Percentiles rank a stretch among this genome's conserved stretches.
Evolutionary conservation across 2,888 invertebrate species (phyloP).

Genomic region (Hypolimnas misippus): DNA sequence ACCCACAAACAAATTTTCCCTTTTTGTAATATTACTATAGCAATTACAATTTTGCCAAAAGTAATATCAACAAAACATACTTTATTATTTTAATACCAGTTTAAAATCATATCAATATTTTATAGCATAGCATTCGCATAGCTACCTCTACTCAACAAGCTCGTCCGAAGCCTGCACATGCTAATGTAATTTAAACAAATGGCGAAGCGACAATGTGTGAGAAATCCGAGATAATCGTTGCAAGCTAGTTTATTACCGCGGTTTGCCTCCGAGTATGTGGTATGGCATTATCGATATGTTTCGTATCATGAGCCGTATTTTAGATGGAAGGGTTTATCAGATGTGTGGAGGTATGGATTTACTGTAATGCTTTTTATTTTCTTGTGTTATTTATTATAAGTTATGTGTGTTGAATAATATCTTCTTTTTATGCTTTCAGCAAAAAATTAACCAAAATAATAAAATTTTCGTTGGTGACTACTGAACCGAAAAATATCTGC

Average conservation of each 20-base stretch:
- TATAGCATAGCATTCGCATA: slow-evolving; percentile 23
- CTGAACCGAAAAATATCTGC: no score
- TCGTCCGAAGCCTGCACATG: slow-evolving; percentile 68
- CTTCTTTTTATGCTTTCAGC: no score
- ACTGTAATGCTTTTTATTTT: background rate
- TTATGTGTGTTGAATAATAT: background rate
- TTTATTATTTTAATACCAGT: background rate
- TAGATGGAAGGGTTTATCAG: background rate
- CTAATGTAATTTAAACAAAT: slow-evolving; percentile 82
- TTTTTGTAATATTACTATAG: no score
- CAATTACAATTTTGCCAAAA: no score
- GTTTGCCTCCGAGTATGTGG: slow-evolving; percentile 16
- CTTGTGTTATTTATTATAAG: background rate
- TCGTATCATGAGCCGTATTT: background rate
- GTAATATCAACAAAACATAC: no score
- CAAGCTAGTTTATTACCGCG: slow-evolving; percentile 31
- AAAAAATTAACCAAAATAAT: no score
- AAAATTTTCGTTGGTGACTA: no score
- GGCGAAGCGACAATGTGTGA: slow-evolving; percentile 77
- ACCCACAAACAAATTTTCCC: no score
- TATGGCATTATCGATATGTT: slow-evolving; percentile 12
- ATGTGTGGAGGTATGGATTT: slow-evolving; percentile 10
- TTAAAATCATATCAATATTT: background rate
- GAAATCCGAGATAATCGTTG: slow-evolving; percentile 73
- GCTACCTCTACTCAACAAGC: slow-evolving; percentile 33